Evolutionary conservation across 2,113 vertebrate genomes (phyloP).

Genomic region (Nansenia antarctica): DNA sequence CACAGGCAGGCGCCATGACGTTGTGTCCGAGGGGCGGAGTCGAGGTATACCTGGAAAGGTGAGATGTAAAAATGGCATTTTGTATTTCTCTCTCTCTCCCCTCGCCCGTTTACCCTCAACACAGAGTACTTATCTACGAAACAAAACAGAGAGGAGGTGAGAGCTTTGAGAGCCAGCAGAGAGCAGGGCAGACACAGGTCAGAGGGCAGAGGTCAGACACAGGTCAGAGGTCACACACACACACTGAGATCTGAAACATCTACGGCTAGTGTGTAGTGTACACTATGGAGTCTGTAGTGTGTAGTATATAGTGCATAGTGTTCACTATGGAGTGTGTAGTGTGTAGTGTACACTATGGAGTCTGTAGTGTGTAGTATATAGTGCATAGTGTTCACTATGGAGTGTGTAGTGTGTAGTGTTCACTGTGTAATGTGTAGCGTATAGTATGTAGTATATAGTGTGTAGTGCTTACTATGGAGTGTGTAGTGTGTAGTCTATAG

Average conservation of each 20-base stretch:
- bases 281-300: background rate
- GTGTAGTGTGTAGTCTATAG: slow-evolving; percentile 5
- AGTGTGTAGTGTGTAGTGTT: too few relatives aligned
- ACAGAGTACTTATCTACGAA: slow-evolving; percentile 85
- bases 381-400: background rate
- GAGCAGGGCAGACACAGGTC: slow-evolving; percentile 68
- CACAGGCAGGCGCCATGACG: slow-evolving; percentile 11
- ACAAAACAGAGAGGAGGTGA: slow-evolving; percentile 74
- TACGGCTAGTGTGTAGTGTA: background rate
- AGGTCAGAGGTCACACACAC: slow-evolving; percentile 20
- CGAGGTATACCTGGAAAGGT: slow-evolving; percentile 77
- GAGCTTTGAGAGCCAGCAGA: slow-evolving; percentile 68
- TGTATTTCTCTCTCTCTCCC: slow-evolving; percentile 75
- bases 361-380: slow-evolving; percentile 4
- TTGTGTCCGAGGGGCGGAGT: background rate
- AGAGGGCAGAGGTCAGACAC: slow-evolving; percentile 59
- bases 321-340: background rate
- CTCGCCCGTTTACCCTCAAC: slow-evolving; percentile 80
- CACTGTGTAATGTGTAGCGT: background rate
- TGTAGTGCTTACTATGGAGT: too few relatives aligned
- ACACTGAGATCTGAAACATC: slow-evolving; percentile 31
- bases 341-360: too few relatives aligned
- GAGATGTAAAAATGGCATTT: slow-evolving; percentile 82
- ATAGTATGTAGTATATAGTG: background rate
- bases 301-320: too few relatives aligned